Evolutionary conservation across 2,797 vertebrate species (phyloP).

Genomic region (Sebastes iracundus): DNA sequence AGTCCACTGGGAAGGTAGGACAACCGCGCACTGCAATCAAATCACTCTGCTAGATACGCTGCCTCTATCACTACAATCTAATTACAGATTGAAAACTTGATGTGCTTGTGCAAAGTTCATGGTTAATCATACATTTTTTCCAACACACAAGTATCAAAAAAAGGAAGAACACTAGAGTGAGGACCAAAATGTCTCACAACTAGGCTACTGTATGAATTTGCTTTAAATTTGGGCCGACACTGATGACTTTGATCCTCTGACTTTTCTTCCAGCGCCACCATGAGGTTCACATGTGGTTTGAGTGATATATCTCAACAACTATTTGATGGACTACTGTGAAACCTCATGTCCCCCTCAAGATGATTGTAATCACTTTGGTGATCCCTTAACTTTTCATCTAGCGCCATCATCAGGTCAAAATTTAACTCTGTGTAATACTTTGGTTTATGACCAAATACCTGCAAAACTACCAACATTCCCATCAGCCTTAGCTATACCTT

Average conservation of each 20-base stretch:
- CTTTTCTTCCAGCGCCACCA: not conserved
- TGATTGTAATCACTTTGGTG: not conserved
- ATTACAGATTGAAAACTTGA: not conserved
- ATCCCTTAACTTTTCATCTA: not conserved
- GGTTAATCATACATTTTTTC: not conserved
- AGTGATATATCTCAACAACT: not conserved
- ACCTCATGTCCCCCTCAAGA: not conserved
- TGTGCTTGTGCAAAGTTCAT: not conserved
- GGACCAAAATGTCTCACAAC: no score
- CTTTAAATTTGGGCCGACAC: not conserved
- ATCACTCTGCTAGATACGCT: not conserved
- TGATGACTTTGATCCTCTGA: not conserved
- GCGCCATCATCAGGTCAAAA: not conserved
- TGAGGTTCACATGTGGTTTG: not conserved
- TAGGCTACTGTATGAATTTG: not conserved
- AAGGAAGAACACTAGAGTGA: not conserved
- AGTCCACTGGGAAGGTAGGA: constrained; percentile 94
- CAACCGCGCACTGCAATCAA: not conserved
- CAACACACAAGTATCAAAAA: not conserved
- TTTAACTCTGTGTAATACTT: not conserved
- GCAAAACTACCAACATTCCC: not conserved
- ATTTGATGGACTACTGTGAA: not conserved
- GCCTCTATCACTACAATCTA: not conserved
- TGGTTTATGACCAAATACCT: not conserved
- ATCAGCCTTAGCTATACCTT: not conserved